These are phyloP conservation scores for Eupithecia dodoneata DNA, from an alignment of 2,888 invertebrate species.

Conservation along the genomic window DNA sequence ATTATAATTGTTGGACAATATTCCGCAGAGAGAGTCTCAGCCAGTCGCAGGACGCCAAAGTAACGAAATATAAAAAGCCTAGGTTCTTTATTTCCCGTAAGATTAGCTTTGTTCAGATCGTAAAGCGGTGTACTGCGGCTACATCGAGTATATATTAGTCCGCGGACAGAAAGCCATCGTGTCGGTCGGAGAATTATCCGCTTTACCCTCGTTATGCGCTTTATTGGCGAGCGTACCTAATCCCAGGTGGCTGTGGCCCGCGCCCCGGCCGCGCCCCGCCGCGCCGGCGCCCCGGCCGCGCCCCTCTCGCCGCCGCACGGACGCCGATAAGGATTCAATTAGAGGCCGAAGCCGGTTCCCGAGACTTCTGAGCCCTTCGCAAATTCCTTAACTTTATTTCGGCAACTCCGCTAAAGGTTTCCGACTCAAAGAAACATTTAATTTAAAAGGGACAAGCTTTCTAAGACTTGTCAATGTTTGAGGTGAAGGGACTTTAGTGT, in stretches of 20 bases:
- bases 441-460: conserved; percentile 26
- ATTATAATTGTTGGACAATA: too few species aligned
- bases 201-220: background rate
- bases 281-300: background rate
- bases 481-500: background rate
- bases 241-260: background rate
- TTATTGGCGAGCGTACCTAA: background rate
- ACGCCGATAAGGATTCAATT: conserved; percentile 31
- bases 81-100: too few species aligned
- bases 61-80: too few species aligned
- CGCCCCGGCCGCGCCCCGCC: background rate
- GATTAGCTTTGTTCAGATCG: background rate
- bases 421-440: conserved; percentile 21
- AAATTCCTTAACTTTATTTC: conserved; percentile 32
- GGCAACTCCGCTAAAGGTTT: conserved; percentile 21
- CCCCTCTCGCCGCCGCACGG: background rate
- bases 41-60: too few species aligned
- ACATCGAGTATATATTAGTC: background rate
- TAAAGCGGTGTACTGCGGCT: background rate
- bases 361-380: conserved; percentile 27
- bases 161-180: background rate
- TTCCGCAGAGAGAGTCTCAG: too few species aligned
- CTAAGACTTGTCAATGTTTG: conserved; percentile 6
- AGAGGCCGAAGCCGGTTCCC: conserved; percentile 9
- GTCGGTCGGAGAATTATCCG: background rate